Evolutionary conservation across 2,797 vertebrate genomes (phyloP), one percentile per base, ranked within the genome.

Genomic region (Halcyon badia): DNA sequence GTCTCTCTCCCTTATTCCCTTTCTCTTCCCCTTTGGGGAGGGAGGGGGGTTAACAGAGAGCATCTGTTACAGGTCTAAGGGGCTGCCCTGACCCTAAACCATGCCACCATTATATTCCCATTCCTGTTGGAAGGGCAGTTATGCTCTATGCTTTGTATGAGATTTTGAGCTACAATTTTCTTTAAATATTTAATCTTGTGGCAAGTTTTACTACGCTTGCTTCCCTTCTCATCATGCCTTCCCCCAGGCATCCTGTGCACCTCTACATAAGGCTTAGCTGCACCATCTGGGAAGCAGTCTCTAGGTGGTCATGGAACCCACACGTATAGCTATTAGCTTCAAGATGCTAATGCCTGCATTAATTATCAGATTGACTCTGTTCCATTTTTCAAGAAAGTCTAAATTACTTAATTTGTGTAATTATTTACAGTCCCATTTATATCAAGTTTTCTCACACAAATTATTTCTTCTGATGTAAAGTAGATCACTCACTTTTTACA

Each of bases 401-500:
- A 42, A 76, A 49, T 60, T 49, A 52, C 64, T 95, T 95, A 65
- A 79, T 96, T 94, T 80, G 42, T 70, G 54, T 90, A 94, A 92
- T 94, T 94, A 92, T 82, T 89, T 96, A 65, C n/a, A 49, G n/a
- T 65, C 25, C 22, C n/a, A 20, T 73, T 87, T 86, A 86, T 81
- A 78, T n/a, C 11, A 87, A 73, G 11, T 62, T 92, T 93, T 81
- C 71, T 88, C 89, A 64, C 42, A 85, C 54, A 66, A 54, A 64
- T 96, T 70, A 64, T 96, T 87, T 80, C 76, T 94, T 96, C 73
- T 87, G 61, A 70, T 90, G 77, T 51, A 64, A 85, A 49, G 13
- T 68, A 76, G 87, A 84, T 92, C 54, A 90, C 72, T 96, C 88
- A 86, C 21, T 70, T 97, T 89, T 71, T 75, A 33, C 57, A 78